These are phyloP conservation scores for Thyatira batis DNA, from an alignment of 2,888 invertebrate species.

Conservation along the genomic window DNA sequence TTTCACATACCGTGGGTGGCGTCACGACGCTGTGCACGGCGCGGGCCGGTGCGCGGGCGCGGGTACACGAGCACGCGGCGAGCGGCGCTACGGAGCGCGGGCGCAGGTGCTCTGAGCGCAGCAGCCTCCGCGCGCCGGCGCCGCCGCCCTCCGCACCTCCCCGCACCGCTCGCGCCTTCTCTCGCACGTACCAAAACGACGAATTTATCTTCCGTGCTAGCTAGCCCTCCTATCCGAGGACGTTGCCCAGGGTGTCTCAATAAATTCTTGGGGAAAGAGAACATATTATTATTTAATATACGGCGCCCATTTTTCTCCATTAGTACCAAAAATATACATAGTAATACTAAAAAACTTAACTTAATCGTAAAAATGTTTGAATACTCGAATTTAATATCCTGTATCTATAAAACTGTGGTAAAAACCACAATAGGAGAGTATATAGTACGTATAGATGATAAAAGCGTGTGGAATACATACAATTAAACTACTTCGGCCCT, in stretches of 20 bases:
- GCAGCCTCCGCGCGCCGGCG: slow-evolving; percentile 84
- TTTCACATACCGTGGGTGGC: slow-evolving; percentile 77
- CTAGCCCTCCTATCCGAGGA: slow-evolving; percentile 73
- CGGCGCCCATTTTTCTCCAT: too few species aligned
- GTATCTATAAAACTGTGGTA: too few species aligned
- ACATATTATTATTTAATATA: slow-evolving; percentile 15
- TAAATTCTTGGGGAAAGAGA: slow-evolving; percentile 21
- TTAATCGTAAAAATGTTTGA: too few species aligned
- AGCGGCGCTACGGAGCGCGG: slow-evolving; percentile 83
- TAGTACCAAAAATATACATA: too few species aligned
- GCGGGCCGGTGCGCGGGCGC: slow-evolving; percentile 69
- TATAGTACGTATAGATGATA: too few species aligned
- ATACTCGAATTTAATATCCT: too few species aligned
- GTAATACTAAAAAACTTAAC: too few species aligned
- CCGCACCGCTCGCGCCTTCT: slow-evolving; percentile 63
- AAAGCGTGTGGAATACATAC: too few species aligned
- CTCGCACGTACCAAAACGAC: slow-evolving; percentile 79
- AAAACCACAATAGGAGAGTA: too few species aligned
- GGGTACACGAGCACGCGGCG: slow-evolving; percentile 76
- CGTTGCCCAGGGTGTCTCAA: slow-evolving; percentile 58
- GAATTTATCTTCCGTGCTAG: slow-evolving; percentile 79
- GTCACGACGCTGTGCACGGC: slow-evolving; percentile 70
- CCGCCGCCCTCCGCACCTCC: slow-evolving; percentile 81
- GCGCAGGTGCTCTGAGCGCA: slow-evolving; percentile 88
- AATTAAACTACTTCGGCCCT: too few species aligned